Conservation (phyloP, 2,888 invertebrate species). For the Augiades crinisus region DNA sequence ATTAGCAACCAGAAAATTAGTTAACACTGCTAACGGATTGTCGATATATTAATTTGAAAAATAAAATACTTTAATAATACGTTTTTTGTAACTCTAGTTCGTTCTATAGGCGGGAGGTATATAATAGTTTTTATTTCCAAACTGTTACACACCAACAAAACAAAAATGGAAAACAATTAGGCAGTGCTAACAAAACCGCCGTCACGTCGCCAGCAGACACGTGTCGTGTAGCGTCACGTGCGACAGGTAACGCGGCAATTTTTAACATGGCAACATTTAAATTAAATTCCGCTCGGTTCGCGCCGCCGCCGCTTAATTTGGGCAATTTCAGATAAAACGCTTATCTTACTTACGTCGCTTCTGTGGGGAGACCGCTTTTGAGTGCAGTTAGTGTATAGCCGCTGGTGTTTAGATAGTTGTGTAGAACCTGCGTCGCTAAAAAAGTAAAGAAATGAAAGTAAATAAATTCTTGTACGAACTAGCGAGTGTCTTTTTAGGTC, state of each 20-base stretch:
- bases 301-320: conserved; percentile 56
- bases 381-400: not conserved
- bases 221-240: conserved; percentile 29
- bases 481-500: too few relatives aligned
- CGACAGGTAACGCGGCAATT: conserved; percentile 71
- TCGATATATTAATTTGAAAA: too few relatives aligned
- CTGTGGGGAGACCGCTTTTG: conserved; percentile 29
- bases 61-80: too few relatives aligned
- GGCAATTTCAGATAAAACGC: conserved; percentile 63
- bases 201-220: conserved; percentile 32
- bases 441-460: too few relatives aligned
- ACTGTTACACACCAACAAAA: conserved; percentile 2
- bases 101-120: too few relatives aligned
- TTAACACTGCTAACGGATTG: too few relatives aligned
- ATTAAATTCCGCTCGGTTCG: conserved; percentile 60
- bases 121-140: conserved; percentile 7
- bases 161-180: conserved; percentile 23
- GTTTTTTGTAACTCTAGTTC: too few relatives aligned
- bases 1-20: too few relatives aligned
- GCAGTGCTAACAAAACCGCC: conserved; percentile 23
- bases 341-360: conserved; percentile 55
- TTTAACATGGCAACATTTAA: conserved; percentile 72
- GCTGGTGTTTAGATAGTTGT: not conserved
- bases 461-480: too few relatives aligned
- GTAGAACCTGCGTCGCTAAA: too few relatives aligned